Conservation (phyloP, 92 coral and sea anemone species). For the Zoanthus sociatus region DNA sequence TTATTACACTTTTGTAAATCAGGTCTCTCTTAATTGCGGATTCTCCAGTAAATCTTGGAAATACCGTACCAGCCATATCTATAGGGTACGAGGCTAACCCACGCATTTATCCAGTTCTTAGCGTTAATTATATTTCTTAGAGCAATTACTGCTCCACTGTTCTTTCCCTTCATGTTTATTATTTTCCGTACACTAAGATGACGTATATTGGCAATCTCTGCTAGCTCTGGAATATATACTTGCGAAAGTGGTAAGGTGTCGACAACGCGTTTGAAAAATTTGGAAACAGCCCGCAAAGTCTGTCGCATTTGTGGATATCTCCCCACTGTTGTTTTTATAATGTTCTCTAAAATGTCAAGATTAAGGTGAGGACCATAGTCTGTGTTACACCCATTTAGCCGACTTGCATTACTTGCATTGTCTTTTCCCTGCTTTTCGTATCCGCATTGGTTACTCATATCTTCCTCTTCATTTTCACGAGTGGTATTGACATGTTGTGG, state of each 20-base stretch:
- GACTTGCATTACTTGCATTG: no score
- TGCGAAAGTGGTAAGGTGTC: conserved; percentile 52
- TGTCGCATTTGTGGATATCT: conserved; percentile 57
- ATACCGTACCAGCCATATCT: conserved; percentile 37
- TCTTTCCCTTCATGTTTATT: conserved; percentile 54
- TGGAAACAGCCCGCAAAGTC: conserved; percentile 59
- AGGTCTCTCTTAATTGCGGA: conserved; percentile 17
- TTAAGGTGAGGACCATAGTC: conserved; percentile 4
- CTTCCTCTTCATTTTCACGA: no score
- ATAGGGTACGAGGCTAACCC: conserved; percentile 25
- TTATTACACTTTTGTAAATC: no score
- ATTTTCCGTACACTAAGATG: conserved; percentile 56
- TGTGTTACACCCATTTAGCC: not conserved
- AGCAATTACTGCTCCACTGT: conserved; percentile 28
- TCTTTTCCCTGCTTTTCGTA: no score
- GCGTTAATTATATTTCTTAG: conserved; percentile 44
- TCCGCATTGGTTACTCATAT: no score
- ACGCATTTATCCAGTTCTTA: conserved; percentile 49
- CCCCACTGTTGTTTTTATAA: conserved; percentile 47
- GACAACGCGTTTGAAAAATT: conserved; percentile 51
- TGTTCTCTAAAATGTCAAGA: conserved; percentile 42
- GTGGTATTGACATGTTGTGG: no score
- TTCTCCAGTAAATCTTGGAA: conserved; percentile 41
- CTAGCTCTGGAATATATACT: conserved; percentile 51
- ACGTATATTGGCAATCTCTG: conserved; percentile 34